These are phyloP conservation scores for Seira musarum DNA, from an alignment of 2,888 invertebrate species.

Conservation along the genomic window DNA sequence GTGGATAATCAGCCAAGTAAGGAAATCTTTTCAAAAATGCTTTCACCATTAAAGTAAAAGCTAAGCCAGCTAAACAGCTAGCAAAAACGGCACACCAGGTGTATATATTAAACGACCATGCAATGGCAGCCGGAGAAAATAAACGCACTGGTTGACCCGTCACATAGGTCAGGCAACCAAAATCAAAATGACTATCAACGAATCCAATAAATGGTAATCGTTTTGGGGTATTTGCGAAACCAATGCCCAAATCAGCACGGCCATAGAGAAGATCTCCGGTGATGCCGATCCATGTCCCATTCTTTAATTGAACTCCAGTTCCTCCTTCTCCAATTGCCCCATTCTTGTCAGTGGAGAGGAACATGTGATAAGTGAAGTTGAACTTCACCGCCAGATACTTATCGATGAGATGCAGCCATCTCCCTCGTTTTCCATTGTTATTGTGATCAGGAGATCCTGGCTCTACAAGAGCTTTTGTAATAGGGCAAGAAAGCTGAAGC, in stretches of 20 bases:
- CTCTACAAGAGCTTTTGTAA: constrained; percentile 16
- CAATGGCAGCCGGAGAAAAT: constrained; percentile 32
- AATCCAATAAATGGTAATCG: constrained; percentile 35
- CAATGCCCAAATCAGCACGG: constrained; percentile 51
- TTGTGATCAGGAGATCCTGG: background rate
- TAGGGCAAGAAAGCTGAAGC: constrained; percentile 4
- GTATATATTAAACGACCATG: constrained; percentile 42
- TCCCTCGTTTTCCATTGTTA: background rate
- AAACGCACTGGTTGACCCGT: constrained; percentile 48
- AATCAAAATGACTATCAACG: constrained; percentile 35
- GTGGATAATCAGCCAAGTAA: background rate
- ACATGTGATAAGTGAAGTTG: constrained; percentile 61
- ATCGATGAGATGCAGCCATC: background rate
- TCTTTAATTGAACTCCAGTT: constrained; percentile 50
- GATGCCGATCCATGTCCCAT: constrained; percentile 63
- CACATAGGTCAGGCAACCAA: constrained; percentile 58
- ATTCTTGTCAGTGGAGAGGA: constrained; percentile 43
- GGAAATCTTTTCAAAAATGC: background rate
- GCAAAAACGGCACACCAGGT: constrained; percentile 29
- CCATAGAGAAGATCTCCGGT: constrained; percentile 48
- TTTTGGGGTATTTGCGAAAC: constrained; percentile 47
- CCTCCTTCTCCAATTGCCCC: constrained; percentile 57
- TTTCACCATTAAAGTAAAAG: background rate
- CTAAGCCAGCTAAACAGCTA: background rate
- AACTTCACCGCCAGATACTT: constrained; percentile 46